Conservation (phyloP, 2,797 vertebrate species). For the Ctenochaetus hawaiiensis region DNA sequence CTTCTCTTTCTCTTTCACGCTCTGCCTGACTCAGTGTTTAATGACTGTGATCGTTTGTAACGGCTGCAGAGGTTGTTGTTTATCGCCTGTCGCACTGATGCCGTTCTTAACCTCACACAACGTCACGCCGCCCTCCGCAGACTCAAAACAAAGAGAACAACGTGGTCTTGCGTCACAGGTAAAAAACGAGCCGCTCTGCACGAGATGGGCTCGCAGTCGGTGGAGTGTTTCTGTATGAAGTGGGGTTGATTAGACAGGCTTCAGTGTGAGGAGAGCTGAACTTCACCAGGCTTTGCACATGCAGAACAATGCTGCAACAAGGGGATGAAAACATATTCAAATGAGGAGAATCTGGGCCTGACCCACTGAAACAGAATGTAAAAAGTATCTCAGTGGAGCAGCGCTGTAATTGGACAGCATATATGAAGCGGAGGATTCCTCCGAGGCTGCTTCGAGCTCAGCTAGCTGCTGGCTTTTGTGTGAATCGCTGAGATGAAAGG, state of each 20-base stretch:
- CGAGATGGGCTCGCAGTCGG: conserved; percentile 10
- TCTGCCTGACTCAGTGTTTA: conserved; percentile 10
- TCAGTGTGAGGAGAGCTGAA: conserved; percentile 17
- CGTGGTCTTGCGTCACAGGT: conserved; percentile 23
- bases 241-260: conserved; percentile 43
- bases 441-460: conserved; percentile 18
- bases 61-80: conserved; percentile 36
- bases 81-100: conserved; percentile 22
- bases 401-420: conserved; percentile 25
- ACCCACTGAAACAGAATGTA: conserved; percentile 40
- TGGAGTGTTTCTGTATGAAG: conserved; percentile 35
- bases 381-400: conserved; percentile 25
- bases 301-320: conserved; percentile 21
- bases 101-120: conserved; percentile 34
- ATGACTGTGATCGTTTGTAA: conserved; percentile 39
- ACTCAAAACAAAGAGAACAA: conserved; percentile 24
- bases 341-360: conserved; percentile 35
- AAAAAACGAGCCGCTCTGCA: conserved; percentile 16
- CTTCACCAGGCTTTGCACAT: conserved; percentile 29
- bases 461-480: conserved; percentile 24
- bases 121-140: not conserved
- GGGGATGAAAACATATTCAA: conserved; percentile 22
- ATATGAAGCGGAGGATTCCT: not conserved
- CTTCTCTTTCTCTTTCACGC: conserved; percentile 1
- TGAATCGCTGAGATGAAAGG: conserved; percentile 33